A percentile compares a stretch with the other conserved stretches of the same genome.
These are phyloP conservation scores for Gobio gobio DNA, from an alignment of 2,113 vertebrate genomes.

Conservation along the genomic window DNA sequence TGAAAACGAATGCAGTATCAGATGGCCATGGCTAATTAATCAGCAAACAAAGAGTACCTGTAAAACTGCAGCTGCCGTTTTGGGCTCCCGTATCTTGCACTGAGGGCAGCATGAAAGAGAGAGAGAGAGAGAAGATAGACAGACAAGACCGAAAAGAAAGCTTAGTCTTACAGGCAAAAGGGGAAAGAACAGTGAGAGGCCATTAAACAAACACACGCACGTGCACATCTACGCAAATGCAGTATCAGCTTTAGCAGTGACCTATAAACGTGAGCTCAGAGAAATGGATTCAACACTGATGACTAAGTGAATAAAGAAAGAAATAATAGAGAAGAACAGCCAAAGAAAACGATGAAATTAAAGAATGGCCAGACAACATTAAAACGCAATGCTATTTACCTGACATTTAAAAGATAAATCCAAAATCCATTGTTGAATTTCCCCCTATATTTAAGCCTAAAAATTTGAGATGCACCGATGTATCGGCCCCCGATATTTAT, in stretches of 20 bases:
- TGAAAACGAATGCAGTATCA: constrained; percentile 6
- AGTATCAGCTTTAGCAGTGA: constrained; percentile 8
- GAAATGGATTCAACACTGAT: not conserved
- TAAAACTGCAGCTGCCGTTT: constrained; percentile 99
- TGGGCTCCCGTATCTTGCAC: constrained; percentile 98
- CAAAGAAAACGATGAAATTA: too few species aligned
- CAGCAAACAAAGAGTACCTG: constrained; percentile 84
- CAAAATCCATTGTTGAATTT: not conserved
- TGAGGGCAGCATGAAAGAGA: constrained; percentile 79
- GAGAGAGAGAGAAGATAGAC: constrained; percentile 48
- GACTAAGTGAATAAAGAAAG: not conserved
- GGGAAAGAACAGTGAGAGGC: constrained; percentile 23
- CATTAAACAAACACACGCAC: constrained; percentile 23
- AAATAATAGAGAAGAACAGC: not conserved
- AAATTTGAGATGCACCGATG: not conserved
- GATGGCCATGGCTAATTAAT: constrained; percentile 31
- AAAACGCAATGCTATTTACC: not conserved
- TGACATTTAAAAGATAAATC: too few species aligned
- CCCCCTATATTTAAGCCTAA: not conserved
- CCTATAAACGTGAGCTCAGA: not conserved
- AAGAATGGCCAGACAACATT: not conserved
- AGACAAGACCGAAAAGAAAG: constrained; percentile 42
- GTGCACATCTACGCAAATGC: not conserved
- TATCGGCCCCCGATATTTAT: too few species aligned
- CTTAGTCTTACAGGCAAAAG: constrained; percentile 29